Evolutionary conservation across 1,140 invertebrate species (phyloP), one percentile per base, ranked within the genome.

Genomic region (Drosophila quadrilineata): DNA sequence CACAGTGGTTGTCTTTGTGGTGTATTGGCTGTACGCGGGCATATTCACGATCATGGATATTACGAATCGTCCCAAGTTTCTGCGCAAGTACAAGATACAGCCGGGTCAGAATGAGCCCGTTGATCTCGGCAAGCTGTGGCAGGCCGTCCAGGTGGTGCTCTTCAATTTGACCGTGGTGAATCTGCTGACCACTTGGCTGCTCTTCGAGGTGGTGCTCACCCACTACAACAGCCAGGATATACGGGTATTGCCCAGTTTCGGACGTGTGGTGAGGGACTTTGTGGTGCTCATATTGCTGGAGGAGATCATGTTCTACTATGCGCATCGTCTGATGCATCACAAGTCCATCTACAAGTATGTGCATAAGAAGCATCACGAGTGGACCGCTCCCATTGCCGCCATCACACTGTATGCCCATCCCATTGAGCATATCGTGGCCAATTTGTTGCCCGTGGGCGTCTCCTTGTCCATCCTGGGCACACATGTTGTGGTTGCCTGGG

Each of bases 371-470:
- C 96, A 97, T 82, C 95, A 96, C 64, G 94, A 96, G 84, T 96
- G 95, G 95, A 95, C 94, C 3, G 93, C 95, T 0, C 95, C 95
- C 0, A 92, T 96, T 36, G 94, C 95, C 2, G 92, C 97, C 1
- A 94, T 95, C 0, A 93, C 95, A 1, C 91, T 96, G 22, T 98
- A 97, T 88, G 95, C 95, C 64, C 96, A 97, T 90, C 96, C 96
- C 3, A 64, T 97, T 9, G 96, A 97, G 87, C 96, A 97, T 89
- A 90, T 96, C 31, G 90, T 96, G 35, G 94, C 94, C 19, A 97
- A 97, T 90, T 75, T 96, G 16, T 31, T 96, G n/a, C 96, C 96
- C 10, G 93, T 94, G 6, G 92, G 95, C 58, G 68, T 95, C 2
- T 95, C 96, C 1, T 93, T 96, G 2, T 91, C 95, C 2, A 63